Percentiles rank a stretch among this genome's conserved stretches.
Conservation (phyloP, 2,888 invertebrate species). For the Mechanitis messenoides region DNA sequence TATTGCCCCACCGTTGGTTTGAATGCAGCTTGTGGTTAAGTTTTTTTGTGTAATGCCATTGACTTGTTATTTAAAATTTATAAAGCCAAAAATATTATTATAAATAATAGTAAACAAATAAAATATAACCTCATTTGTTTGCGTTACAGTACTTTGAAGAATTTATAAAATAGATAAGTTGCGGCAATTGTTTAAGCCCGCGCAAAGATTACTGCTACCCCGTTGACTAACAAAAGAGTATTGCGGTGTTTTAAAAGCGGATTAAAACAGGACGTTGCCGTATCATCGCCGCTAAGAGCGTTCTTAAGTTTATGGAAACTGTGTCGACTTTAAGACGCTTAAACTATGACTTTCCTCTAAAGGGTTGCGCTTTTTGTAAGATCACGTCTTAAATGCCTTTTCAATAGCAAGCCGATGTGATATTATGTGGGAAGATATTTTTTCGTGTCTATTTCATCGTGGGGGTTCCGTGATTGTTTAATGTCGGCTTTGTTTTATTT, state of each 20-base stretch:
- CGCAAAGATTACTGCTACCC: constrained; percentile 55
- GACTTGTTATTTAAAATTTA: too few species aligned
- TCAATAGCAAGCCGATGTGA: constrained; percentile 57
- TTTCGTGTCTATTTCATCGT: constrained; percentile 59
- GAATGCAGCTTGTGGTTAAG: too few species aligned
- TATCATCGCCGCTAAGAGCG: constrained; percentile 69
- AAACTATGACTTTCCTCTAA: constrained; percentile 67
- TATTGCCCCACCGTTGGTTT: background rate
- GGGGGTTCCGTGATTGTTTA: constrained; percentile 63
- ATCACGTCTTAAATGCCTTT: constrained; percentile 58
- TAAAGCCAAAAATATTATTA: too few species aligned
- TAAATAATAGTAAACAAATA: too few species aligned
- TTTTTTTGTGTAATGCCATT: too few species aligned
- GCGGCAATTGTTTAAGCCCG: constrained; percentile 61
- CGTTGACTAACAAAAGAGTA: constrained; percentile 65
- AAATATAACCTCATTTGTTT: background rate
- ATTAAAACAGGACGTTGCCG: constrained; percentile 66
- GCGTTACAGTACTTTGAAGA: constrained; percentile 34
- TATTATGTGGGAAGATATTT: constrained; percentile 54
- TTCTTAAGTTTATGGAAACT: constrained; percentile 72
- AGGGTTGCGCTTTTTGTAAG: constrained; percentile 73
- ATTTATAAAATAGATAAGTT: constrained; percentile 52
- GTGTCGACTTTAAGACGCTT: constrained; percentile 65
- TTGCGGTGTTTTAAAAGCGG: constrained; percentile 66
- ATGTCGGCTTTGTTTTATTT: constrained; percentile 51